These are phyloP conservation scores for Phortica magna DNA, from an alignment of 2,888 invertebrate genomes.

Conservation along the genomic window DNA sequence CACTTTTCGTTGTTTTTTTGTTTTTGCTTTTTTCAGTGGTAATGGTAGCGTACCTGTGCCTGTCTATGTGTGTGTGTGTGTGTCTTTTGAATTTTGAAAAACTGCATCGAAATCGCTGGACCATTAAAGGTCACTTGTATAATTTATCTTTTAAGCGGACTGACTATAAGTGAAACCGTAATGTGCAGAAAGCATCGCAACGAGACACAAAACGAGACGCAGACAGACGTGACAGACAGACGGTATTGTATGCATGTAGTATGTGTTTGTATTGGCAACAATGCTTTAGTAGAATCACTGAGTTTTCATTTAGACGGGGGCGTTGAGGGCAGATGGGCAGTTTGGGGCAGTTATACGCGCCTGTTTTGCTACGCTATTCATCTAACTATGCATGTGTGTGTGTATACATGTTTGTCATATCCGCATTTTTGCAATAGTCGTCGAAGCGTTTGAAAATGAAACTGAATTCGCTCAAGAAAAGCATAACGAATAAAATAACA, in stretches of 20 bases:
- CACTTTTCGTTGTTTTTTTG: conserved; percentile 45
- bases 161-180: conserved; percentile 38
- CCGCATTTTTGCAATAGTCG: conserved; percentile 64
- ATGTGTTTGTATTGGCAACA: not conserved
- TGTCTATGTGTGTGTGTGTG: conserved; percentile 10
- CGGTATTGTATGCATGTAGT: not conserved
- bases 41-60: too few relatives aligned
- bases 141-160: conserved; percentile 49
- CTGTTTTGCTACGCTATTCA: conserved; percentile 40
- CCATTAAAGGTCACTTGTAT: conserved; percentile 75
- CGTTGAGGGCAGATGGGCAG: conserved; percentile 33
- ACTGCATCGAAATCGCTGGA: conserved; percentile 66
- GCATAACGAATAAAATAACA: conserved; percentile 57
- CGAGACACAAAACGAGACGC: conserved; percentile 21
- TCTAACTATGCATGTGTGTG: conserved; percentile 18
- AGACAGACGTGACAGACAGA: conserved; percentile 2
- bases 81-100: conserved; percentile 39
- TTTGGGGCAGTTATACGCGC: too few relatives aligned
- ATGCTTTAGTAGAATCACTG: too few relatives aligned
- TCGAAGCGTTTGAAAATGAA: conserved; percentile 17
- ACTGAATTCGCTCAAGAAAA: conserved; percentile 59
- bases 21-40: conserved; percentile 17
- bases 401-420: conserved; percentile 51
- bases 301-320: conserved; percentile 41
- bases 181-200: conserved; percentile 38